These are phyloP conservation scores for Orthosia cruda DNA, from an alignment of 2,888 invertebrate genomes.

Conservation along the genomic window DNA sequence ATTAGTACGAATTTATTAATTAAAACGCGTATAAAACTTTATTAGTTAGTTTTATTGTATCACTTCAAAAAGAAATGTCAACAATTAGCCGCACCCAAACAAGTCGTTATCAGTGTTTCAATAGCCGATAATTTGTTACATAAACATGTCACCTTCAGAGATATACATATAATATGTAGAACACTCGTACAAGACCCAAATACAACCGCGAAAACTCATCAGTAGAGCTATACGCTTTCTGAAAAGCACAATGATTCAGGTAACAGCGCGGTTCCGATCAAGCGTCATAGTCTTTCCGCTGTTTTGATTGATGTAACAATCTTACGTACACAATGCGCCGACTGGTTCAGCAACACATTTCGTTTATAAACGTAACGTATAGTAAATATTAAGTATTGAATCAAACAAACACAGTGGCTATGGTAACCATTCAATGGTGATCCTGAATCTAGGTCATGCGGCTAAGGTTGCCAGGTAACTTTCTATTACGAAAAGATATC, in stretches of 20 bases:
- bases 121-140: slow-evolving; percentile 57
- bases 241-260: slow-evolving; percentile 40
- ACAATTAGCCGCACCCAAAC: slow-evolving; percentile 64
- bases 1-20: slow-evolving; percentile 10
- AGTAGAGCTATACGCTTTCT: slow-evolving; percentile 30
- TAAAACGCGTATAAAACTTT: neutral
- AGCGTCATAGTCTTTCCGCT: slow-evolving; percentile 71
- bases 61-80: slow-evolving; percentile 49
- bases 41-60: slow-evolving; percentile 29
- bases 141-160: slow-evolving; percentile 27
- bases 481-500: slow-evolving; percentile 66
- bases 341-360: slow-evolving; percentile 39
- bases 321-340: slow-evolving; percentile 49
- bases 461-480: slow-evolving; percentile 70
- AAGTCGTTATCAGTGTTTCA: slow-evolving; percentile 56
- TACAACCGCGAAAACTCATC: slow-evolving; percentile 18
- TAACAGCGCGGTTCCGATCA: slow-evolving; percentile 67
- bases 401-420: slow-evolving; percentile 74
- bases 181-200: slow-evolving; percentile 15
- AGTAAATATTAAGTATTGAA: slow-evolving; percentile 66
- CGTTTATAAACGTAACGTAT: slow-evolving; percentile 32
- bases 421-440: slow-evolving; percentile 74
- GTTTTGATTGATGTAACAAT: slow-evolving; percentile 70
- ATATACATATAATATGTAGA: slow-evolving; percentile 7
- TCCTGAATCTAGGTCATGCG: slow-evolving; percentile 76